Base-by-base conservation (phyloP, 2,888 invertebrate species). In the Acrobasis consociella region DNA sequence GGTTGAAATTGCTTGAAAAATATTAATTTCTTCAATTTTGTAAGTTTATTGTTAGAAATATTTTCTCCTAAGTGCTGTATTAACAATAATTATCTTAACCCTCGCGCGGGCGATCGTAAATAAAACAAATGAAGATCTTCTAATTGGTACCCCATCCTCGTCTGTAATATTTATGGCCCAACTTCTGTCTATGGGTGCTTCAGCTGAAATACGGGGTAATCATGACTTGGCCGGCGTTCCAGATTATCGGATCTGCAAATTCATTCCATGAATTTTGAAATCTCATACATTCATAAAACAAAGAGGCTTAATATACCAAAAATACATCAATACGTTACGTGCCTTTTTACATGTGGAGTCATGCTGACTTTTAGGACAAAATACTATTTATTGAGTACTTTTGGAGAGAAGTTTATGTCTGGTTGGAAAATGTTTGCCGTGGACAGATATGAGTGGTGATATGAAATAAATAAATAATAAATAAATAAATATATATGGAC, bases 91-190 rank as follows among this genome's bases (percentile, higher is more conserved):
- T 37, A n/a, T 31, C 52, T 46, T 46, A 46, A 46, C 52, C 5
- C 13, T 7, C 16, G 22, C 22, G 22, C 17, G 11, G 13, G 52
- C 31, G 9, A 31, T 31, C 38, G 38, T 60, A 60, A 38, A 60
- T 50, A 60, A 38, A 60, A 60, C 50, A 60, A 51, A 60, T 60
- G 38, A 59, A 59, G 50, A 60, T 50, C 37, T 38, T 50, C 37
- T 60, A 60, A 60, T 60, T 60, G 51, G 60, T 51, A 60, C 60
- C 50, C 60, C 50, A 60, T 60, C 60, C 60, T 60, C 60, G 60
- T 60, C 60, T 38, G 50, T 38, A 39, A 16, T 60, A 60, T 60
- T 60, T 60, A 60, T 60, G 60, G 50, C 37, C 50, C 16, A 60
- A 60, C 51, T 60, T 60, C 51, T 60, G 60, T 60, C 60, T 60